Percentiles rank a stretch among this genome's conserved stretches.
Evolutionary conservation across 2,797 vertebrate genomes (phyloP).

Genomic region (Enteromius unitaeniatus): DNA sequence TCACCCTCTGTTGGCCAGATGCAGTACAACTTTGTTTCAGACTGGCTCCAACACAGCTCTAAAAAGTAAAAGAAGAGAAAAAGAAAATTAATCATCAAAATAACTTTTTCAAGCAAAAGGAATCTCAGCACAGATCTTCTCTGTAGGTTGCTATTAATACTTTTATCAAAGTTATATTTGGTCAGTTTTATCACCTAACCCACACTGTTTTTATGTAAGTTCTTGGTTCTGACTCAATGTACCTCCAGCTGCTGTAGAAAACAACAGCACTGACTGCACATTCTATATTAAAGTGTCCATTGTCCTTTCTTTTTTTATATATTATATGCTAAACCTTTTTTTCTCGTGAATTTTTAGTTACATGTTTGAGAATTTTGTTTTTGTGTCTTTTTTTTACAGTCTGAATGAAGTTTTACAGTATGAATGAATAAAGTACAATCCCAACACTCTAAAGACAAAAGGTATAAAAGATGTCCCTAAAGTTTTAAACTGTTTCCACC

Average conservation of each 20-base stretch:
- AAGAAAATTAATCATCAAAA: slow-evolving; percentile 18
- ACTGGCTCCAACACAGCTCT: slow-evolving; percentile 16
- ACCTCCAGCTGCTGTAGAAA: background rate
- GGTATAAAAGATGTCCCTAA: background rate
- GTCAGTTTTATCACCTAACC: slow-evolving; percentile 48
- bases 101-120: slow-evolving; percentile 38
- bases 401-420: background rate
- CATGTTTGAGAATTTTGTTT: background rate
- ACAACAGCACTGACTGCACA: background rate
- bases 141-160: slow-evolving; percentile 38
- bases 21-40: slow-evolving; percentile 24
- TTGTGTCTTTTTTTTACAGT: background rate
- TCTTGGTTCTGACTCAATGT: background rate
- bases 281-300: background rate
- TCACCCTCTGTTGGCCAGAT: slow-evolving; percentile 62
- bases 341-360: background rate
- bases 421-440: background rate
- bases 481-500: background rate
- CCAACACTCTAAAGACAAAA: background rate
- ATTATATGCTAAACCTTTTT: background rate
- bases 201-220: slow-evolving; percentile 19
- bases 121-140: slow-evolving; percentile 37
- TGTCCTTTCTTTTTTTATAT: background rate
- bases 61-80: slow-evolving; percentile 45
- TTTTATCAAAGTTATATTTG: slow-evolving; percentile 51